Evolutionary conservation across 2,113 vertebrate species (phyloP), one percentile per base, ranked within the genome.

Genomic region (Synodontis membranacea): DNA sequence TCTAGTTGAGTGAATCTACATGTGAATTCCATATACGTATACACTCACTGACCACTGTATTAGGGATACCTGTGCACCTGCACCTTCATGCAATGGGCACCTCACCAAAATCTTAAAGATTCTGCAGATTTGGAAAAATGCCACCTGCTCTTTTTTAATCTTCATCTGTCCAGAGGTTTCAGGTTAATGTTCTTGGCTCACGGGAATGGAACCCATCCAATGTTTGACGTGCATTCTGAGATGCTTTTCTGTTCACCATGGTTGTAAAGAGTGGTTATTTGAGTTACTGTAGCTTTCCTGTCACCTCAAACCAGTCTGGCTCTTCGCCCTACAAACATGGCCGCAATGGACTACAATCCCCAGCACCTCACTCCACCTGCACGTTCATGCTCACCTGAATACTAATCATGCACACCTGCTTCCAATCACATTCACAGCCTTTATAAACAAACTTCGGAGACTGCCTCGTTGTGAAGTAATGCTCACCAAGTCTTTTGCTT

Each of bases 61-160:
- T 80, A 54, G 76, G 19, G 56, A 80, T 54, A 80, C 31, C 17
- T 14, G 50, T 14, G 19, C 19, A 54, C 50, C 76, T 54, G 76
- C 76, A 80, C 48, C 31, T 80, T 80, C 76, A 80, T 56, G 76
- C 76, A 80, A 54, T 80, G n/a, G 9, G 50, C 17, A 34, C n/a
- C 6, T 76, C 46, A 31, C 2, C 15, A 31, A 78, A 78, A 78
- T 10, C 21, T 3, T 68, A 1, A 66, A 66, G 14, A 34, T 62
- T n/a, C n/a, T n/a, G n/a, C n/a, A n/a, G n/a, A n/a, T n/a, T n/a
- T n/a, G 58, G 58, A 12, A 62, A 62, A n/a, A 62, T n/a, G 1
- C n/a, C 28, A 3, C 3, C 60, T 31, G 28, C 10, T 64, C n/a
- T n/a, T n/a, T 62, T 31, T 66, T 34, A 19, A 39, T 10, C 7